Evolutionary conservation across 2,797 vertebrate species (phyloP), one percentile per base, ranked within the genome.

Genomic region (Neosalanx taihuensis): DNA sequence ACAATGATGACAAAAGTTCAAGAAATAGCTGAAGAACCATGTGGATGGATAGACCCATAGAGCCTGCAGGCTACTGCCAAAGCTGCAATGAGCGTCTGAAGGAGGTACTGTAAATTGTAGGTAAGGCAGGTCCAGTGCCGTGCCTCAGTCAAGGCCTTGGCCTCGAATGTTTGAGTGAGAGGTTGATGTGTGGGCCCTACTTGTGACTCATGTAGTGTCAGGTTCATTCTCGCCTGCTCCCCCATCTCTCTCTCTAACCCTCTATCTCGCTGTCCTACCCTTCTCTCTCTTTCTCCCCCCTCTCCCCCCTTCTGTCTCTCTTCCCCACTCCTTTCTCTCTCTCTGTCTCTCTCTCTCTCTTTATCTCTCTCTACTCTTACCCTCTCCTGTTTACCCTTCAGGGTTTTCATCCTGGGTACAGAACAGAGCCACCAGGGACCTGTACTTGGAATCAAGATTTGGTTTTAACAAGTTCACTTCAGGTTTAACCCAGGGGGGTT

Each of bases 121-220:
- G 73, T 57, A 60, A 60, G 69, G 73, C 79, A 73, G 73, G 72
- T 59, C 66, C 69, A 73, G 77, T 70, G 59, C 62, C 67, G 29
- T 67, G 70, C 23, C 37, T 76, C 78, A 73, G 70, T 66, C 78
- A 80, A 64, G 53, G 62, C 51, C 62, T 71, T 68, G 69, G 76
- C 83, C 76, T 70, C 71, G 59, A 1, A 7, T 72, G 62, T 64
- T 67, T 76, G 70, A 83, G 74, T 60, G 71, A 53, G 67, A 75
- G 71, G 69, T 59, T 75, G 79, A 80, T 83, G 81, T 81, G 77
- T 74, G 72, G 73, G 72, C 66, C 61, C 66, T 46, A 66, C 63
- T 63, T n/a, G 12, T 63, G 17, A n/a, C 61, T 35, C 30, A 35
- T 63, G 60, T 29, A 76, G 76, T 69, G 59, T 58, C 56, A 70